Conservation (phyloP, 2,113 vertebrate genomes). For the Telmatochromis sp. region DNA sequence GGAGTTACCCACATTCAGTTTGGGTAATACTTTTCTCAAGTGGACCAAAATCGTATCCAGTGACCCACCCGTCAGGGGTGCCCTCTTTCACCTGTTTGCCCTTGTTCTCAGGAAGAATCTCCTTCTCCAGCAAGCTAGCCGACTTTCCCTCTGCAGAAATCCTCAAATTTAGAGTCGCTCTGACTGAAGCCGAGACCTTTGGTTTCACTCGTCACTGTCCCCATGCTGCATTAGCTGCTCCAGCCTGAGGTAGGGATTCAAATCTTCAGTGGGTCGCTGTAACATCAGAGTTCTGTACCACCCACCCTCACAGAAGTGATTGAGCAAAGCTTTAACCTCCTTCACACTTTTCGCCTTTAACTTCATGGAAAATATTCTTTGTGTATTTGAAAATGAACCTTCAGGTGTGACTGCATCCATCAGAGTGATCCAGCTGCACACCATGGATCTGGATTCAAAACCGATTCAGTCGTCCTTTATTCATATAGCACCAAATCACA, state of each 20-base stretch:
- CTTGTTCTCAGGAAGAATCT: background rate
- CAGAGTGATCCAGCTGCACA: background rate
- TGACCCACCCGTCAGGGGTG: background rate
- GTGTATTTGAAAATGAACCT: background rate
- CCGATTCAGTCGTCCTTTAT: background rate
- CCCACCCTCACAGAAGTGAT: background rate
- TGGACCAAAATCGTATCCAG: background rate
- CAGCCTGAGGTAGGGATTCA: background rate
- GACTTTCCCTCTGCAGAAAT: background rate
- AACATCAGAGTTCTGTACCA: background rate
- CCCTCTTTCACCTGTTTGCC: background rate
- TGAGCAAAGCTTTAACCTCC: background rate
- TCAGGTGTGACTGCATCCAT: background rate
- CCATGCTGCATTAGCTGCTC: background rate
- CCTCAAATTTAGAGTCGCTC: background rate
- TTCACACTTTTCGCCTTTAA: background rate
- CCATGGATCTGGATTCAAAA: background rate
- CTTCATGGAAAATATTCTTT: background rate
- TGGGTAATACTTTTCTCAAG: background rate
- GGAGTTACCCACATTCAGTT: background rate
- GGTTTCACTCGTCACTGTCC: background rate
- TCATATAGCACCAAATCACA: background rate
- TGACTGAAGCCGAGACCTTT: background rate
- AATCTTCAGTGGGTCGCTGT: background rate
- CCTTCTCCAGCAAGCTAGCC: background rate